These are phyloP conservation scores for Macquaria ambigua DNA, from an alignment of 2,113 vertebrate genomes.

Conservation along the genomic window DNA sequence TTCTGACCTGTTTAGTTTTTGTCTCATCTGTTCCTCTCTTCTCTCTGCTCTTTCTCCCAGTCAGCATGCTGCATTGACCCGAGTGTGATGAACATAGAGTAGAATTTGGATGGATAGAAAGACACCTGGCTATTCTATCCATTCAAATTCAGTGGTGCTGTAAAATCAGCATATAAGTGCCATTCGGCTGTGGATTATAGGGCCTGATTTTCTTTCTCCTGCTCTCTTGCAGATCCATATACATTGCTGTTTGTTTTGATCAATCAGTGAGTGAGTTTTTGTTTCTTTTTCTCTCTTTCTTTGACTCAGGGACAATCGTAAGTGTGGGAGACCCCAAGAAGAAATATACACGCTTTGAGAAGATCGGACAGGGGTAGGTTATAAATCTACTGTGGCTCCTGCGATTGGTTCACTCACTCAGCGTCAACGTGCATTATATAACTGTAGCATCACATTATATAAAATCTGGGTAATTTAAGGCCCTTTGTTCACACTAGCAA, in stretches of 20 bases:
- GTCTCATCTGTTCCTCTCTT: neutral
- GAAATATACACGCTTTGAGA: conserved; percentile 96
- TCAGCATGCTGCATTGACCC: conserved; percentile 67
- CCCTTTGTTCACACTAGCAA: neutral
- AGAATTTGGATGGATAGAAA: conserved; percentile 53
- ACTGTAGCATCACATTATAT: neutral
- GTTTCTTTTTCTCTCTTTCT: conserved; percentile 11
- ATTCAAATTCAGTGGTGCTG: conserved; percentile 31
- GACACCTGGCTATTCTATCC: conserved; percentile 23
- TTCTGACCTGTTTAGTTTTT: neutral
- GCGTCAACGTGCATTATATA: neutral
- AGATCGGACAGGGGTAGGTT: conserved; percentile 93
- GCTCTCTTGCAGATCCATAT: neutral
- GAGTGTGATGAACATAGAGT: conserved; percentile 41
- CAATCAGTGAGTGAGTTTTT: neutral
- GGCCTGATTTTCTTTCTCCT: neutral
- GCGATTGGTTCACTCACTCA: neutral
- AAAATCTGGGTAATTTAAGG: neutral
- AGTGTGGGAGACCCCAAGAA: conserved; percentile 97
- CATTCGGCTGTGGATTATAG: neutral
- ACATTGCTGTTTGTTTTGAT: neutral
- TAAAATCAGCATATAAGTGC: neutral
- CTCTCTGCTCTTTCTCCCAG: conserved; percentile 13
- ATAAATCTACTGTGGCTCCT: too few relatives aligned
- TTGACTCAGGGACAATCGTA: conserved; percentile 88